Evolutionary conservation across 1,140 invertebrate species (phyloP).

Genomic region (Drosophila nikananu): DNA sequence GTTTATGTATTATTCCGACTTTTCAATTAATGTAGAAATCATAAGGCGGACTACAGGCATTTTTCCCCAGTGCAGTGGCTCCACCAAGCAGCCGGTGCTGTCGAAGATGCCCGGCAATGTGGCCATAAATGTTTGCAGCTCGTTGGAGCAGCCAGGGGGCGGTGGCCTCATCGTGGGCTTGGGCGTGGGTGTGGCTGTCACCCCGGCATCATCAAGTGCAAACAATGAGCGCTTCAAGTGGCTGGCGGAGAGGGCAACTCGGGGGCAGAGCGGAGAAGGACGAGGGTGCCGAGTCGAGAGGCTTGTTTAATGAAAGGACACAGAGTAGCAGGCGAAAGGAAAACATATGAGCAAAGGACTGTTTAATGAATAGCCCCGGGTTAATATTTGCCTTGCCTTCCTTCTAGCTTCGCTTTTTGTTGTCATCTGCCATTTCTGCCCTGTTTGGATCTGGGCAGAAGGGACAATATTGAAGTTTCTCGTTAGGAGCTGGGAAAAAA

Average conservation of each 20-base stretch:
- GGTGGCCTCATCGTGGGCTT: slow-evolving; percentile 1
- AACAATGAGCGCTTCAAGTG: slow-evolving; percentile 61
- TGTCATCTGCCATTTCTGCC: slow-evolving; percentile 14
- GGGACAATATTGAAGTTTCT: slow-evolving; percentile 81
- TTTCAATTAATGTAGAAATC: background rate
- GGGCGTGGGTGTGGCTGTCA: slow-evolving; percentile 40
- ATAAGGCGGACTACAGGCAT: background rate
- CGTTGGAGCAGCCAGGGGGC: slow-evolving; percentile 8
- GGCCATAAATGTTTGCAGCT: slow-evolving; percentile 58
- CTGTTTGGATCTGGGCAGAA: slow-evolving; percentile 68
- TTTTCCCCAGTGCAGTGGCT: slow-evolving; percentile 30
- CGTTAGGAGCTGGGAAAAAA: slow-evolving; percentile 62
- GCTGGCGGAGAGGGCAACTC: slow-evolving; percentile 14
- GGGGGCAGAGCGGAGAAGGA: background rate
- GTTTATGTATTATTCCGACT: background rate
- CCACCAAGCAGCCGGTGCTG: slow-evolving; percentile 33
- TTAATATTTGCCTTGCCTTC: slow-evolving; percentile 77
- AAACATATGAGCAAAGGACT: slow-evolving; percentile 83
- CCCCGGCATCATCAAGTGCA: slow-evolving; percentile 58
- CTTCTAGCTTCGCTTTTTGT: slow-evolving; percentile 47
- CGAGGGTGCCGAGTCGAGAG: slow-evolving; percentile 1
- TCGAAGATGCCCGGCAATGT: slow-evolving; percentile 48
- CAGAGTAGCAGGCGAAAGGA: slow-evolving; percentile 61
- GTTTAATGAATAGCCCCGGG: slow-evolving; percentile 80
- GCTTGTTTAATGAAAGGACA: slow-evolving; percentile 65